These are phyloP conservation scores for Oreochromis niloticus DNA, from an alignment of 2,113 vertebrate genomes.

Conservation along the genomic window DNA sequence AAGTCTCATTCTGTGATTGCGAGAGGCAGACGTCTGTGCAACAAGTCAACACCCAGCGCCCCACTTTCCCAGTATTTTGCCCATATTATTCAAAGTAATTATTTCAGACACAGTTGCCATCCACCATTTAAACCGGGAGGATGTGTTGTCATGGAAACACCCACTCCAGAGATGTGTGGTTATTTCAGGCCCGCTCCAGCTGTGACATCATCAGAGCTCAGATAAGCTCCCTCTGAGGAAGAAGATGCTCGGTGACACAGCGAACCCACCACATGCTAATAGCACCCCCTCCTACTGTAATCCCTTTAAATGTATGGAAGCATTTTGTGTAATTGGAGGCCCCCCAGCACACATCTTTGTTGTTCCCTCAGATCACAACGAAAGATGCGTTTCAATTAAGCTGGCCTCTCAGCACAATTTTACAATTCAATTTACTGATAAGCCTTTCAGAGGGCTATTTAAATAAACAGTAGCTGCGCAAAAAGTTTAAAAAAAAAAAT, in stretches of 20 bases:
- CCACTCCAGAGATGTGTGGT: conserved; percentile 49
- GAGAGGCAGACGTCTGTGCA: background rate
- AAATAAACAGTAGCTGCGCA: background rate
- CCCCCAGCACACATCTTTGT: conserved; percentile 3
- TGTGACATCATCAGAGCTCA: conserved; percentile 54
- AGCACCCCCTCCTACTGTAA: background rate
- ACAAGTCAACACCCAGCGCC: conserved; percentile 7
- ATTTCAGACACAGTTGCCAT: conserved; percentile 40
- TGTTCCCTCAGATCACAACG: conserved; percentile 4
- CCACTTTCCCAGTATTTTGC: background rate
- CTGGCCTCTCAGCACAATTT: background rate
- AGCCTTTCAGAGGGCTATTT: background rate
- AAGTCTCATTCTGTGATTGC: background rate
- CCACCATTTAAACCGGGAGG: conserved; percentile 51
- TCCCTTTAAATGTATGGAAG: conserved; percentile 21
- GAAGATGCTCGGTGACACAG: conserved; percentile 30
- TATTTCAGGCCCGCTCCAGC: conserved; percentile 47
- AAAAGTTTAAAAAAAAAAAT: background rate
- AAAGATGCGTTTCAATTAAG: background rate
- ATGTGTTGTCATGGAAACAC: conserved; percentile 67
- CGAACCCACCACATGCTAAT: conserved; percentile 21
- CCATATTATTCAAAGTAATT: conserved; percentile 55
- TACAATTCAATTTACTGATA: background rate
- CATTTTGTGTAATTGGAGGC: background rate
- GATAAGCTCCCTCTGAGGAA: conserved; percentile 28